A percentile compares a stretch with the other conserved stretches of the same genome.
phyloP scores from a whole-genome alignment of 1,140 invertebrate species.

The Pseudomyrmex dendroicus region DNA sequence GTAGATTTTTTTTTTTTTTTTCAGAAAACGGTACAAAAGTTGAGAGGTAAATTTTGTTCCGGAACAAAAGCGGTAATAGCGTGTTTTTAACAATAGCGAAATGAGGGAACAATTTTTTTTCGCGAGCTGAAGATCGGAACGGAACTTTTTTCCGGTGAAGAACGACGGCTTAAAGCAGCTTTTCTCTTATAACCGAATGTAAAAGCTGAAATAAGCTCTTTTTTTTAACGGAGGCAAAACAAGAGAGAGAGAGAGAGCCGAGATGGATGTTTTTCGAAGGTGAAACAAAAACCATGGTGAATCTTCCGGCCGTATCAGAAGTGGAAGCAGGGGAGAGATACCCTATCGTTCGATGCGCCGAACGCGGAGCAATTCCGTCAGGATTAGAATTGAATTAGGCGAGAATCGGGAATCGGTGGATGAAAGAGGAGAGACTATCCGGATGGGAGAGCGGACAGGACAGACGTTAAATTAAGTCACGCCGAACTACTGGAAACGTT shows the following conservation, averaged over 20 bases:
- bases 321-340: background rate
- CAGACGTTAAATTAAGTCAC: conserved; percentile 65
- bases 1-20: conserved; percentile 9
- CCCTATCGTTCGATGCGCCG: background rate
- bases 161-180: background rate
- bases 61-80: background rate
- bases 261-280: conserved; percentile 14
- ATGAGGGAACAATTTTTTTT: conserved; percentile 5
- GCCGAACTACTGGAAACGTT: conserved; percentile 50
- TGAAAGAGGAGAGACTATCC: conserved; percentile 46
- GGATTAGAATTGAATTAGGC: conserved; percentile 61
- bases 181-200: background rate
- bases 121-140: background rate
- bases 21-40: background rate
- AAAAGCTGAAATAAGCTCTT: background rate
- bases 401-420: conserved; percentile 24
- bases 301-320: background rate
- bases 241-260: background rate
- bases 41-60: conserved; percentile 22
- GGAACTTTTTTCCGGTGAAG: conserved; percentile 2
- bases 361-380: background rate
- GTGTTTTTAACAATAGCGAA: conserved; percentile 11
- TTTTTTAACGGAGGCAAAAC: conserved; percentile 13
- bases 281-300: background rate
- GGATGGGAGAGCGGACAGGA: background rate